Evolutionary conservation across 2,888 invertebrate genomes (phyloP), one percentile per base, ranked within the genome.

Genomic region (Lepidonotus clava): DNA sequence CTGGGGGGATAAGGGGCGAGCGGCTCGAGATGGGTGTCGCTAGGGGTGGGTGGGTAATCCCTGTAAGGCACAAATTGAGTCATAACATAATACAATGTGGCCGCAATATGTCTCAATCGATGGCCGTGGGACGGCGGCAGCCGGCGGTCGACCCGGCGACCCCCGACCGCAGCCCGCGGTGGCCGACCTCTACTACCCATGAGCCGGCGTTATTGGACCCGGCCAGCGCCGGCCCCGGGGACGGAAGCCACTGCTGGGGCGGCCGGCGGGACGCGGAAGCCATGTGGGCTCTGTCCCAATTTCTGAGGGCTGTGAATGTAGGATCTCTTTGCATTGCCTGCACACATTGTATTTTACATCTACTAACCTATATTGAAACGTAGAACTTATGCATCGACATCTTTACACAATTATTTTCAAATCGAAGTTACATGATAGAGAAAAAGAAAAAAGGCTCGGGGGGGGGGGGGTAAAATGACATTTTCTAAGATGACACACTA

Each of bases 11-110:
- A n/a, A 24, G 11, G 56, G 56, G 56, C 14, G 56, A 5, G 56
- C 14, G 56, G 56, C 56, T 56, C n/a, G 56, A n/a, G 24, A 56
- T 56, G 56, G 56, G 56, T 56, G 21, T n/a, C n/a, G n/a, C n/a
- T n/a, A n/a, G 14, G 56, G 24, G 21, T 8, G 56, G 24, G 56
- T 8, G 56, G 56, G n/a, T 28, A 80, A 80, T 80, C 80, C 80
- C 80, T n/a, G 80, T 80, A 24, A 80, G 80, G 21, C 80, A 5
- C 80, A 80, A 18, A 80, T 80, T 80, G 80, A 80, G 80, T 80
- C 80, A 80, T 80, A 80, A 80, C 80, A 80, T 51, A 80, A 51
- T 80, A 80, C 80, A 80, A 28, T 80, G 80, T 80, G 32, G 51
- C 46, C 51, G 80, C 80, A 80, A 80, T 80, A 46, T 80, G 80